Percentiles rank a stretch among this genome's conserved stretches.
These are phyloP conservation scores for Anas bernieri DNA, from an alignment of 2,797 vertebrate genomes.

Conservation along the genomic window DNA sequence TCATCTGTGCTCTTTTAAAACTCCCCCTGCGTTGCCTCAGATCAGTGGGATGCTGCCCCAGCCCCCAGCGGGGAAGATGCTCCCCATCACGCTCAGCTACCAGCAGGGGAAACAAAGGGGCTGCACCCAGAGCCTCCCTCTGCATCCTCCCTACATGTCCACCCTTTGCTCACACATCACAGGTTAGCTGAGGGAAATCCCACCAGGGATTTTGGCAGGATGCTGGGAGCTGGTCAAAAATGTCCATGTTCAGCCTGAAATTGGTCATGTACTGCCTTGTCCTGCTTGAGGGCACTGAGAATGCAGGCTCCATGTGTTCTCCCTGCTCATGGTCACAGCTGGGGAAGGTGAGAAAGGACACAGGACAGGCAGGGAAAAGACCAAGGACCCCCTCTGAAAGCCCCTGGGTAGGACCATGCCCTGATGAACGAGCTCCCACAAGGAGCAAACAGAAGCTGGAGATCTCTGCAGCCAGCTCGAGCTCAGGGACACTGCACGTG, in stretches of 20 bases:
- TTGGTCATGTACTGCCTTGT: background rate
- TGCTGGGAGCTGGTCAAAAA: background rate
- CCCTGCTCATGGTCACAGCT: background rate
- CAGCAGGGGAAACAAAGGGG: background rate
- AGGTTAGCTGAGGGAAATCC: background rate
- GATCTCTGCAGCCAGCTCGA: background rate
- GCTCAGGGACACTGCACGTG: background rate
- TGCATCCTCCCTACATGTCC: background rate
- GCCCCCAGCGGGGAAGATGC: background rate
- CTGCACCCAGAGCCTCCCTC: background rate
- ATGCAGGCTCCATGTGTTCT: background rate
- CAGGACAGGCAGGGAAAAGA: background rate
- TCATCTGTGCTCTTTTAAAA: background rate
- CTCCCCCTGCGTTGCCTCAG: accelerated
- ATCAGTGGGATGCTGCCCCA: background rate
- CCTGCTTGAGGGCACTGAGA: background rate
- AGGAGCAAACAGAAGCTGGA: background rate
- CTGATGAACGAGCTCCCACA: background rate
- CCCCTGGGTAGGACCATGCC: background rate
- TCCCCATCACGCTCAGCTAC: background rate
- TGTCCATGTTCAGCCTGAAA: background rate
- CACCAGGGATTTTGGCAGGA: background rate
- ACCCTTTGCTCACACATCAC: background rate
- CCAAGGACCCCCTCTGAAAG: background rate
- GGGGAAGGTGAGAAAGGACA: background rate